Percentiles rank a stretch among this genome's conserved stretches.
These are phyloP conservation scores for Hippocampus kuda DNA, from an alignment of 2,797 vertebrate genomes.

Conservation along the genomic window DNA sequence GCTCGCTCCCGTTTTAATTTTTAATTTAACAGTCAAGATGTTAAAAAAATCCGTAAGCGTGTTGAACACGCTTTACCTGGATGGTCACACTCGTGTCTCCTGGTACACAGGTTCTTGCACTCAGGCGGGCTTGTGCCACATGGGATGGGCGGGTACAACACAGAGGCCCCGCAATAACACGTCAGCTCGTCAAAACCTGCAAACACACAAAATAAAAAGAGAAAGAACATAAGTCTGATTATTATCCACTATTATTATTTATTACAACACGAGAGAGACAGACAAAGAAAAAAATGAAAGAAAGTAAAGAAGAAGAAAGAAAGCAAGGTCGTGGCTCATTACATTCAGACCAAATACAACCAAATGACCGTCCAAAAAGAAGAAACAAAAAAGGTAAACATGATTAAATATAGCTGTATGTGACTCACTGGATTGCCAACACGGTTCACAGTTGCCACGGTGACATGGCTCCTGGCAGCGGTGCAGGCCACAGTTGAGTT, in stretches of 20 bases:
- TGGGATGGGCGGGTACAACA: constrained; percentile 88
- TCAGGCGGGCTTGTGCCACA: constrained; percentile 95
- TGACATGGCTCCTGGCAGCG: constrained; percentile 95
- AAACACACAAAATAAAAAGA: constrained; percentile 4
- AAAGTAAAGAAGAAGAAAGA: too few species aligned
- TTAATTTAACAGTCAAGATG: background rate
- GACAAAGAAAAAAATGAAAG: background rate
- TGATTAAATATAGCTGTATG: constrained; percentile 9
- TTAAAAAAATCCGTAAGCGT: background rate
- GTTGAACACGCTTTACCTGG: constrained; percentile 66
- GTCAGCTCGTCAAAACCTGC: constrained; percentile 94
- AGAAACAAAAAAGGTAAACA: constrained; percentile 8
- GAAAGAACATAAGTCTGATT: background rate
- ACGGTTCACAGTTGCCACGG: constrained; percentile 90
- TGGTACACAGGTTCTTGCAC: constrained; percentile 84
- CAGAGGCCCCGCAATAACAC: constrained; percentile 86
- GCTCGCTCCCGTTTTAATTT: background rate
- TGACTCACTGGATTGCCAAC: constrained; percentile 95
- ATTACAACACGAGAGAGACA: too few species aligned
- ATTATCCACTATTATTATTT: too few species aligned
- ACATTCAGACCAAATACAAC: background rate
- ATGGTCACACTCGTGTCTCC: constrained; percentile 89
- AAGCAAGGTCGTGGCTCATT: background rate
- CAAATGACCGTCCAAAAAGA: constrained; percentile 11
- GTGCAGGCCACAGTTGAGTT: constrained; percentile 92